Percentiles rank a stretch among this genome's conserved stretches.
These are phyloP conservation scores for Polypterus bichir DNA, from an alignment of 2,113 vertebrate genomes.

Conservation along the genomic window DNA sequence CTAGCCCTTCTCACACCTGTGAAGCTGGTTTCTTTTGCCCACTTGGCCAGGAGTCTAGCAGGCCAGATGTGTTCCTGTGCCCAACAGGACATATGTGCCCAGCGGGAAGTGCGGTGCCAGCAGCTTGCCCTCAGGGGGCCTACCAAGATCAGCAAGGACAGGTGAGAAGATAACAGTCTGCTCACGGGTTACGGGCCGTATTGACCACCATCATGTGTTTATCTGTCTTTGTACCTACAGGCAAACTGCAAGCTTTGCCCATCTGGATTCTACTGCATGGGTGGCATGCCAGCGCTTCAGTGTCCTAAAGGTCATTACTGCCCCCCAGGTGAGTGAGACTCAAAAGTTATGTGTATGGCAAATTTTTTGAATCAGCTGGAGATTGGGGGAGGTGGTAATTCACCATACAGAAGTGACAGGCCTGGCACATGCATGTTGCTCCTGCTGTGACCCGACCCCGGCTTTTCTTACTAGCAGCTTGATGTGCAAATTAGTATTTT, in stretches of 20 bases:
- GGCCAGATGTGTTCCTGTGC: slow-evolving; percentile 39
- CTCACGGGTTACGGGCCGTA: slow-evolving; percentile 3
- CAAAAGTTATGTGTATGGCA: too few relatives aligned
- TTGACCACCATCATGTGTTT: background rate
- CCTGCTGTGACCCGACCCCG: too few relatives aligned
- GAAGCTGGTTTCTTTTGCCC: slow-evolving; percentile 50
- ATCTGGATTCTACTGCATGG: slow-evolving; percentile 51
- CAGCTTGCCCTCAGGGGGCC: slow-evolving; percentile 56
- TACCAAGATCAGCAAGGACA: slow-evolving; percentile 64
- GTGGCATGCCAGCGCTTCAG: slow-evolving; percentile 27
- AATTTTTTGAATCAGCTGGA: too few relatives aligned
- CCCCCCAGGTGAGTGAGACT: slow-evolving; percentile 37
- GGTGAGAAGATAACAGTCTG: slow-evolving; percentile 25
- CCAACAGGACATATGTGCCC: slow-evolving; percentile 65
- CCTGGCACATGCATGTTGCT: too few relatives aligned
- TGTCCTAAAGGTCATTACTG: slow-evolving; percentile 60
- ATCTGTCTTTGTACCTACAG: slow-evolving; percentile 32
- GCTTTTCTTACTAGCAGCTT: too few relatives aligned
- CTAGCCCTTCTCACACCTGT: slow-evolving; percentile 47
- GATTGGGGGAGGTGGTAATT: too few relatives aligned
- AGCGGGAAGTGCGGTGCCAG: slow-evolving; percentile 48
- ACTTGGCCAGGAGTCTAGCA: slow-evolving; percentile 25
- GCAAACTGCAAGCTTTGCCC: slow-evolving; percentile 54
- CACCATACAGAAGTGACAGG: too few relatives aligned
- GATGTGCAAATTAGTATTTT: too few relatives aligned